These are phyloP conservation scores for Suricata suricatta DNA, from an alignment of 2,113 vertebrate species.

Conservation along the genomic window DNA sequence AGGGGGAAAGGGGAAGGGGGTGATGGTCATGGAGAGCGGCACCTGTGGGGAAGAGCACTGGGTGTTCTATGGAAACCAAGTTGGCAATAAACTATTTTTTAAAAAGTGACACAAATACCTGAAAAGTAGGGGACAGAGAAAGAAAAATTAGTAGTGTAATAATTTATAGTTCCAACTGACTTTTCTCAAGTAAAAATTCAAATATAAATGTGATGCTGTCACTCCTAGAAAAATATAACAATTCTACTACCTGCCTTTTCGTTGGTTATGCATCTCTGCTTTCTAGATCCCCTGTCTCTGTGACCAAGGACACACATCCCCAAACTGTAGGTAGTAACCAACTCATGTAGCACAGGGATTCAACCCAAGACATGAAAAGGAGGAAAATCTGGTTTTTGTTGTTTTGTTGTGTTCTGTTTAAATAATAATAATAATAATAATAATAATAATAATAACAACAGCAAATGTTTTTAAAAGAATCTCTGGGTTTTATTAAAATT, in stretches of 20 bases:
- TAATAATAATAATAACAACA: not conserved
- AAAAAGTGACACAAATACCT: not conserved
- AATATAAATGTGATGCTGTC: not conserved
- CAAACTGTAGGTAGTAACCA: not conserved
- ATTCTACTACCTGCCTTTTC: not conserved
- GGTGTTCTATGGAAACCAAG: too few relatives aligned
- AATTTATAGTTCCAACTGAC: not conserved
- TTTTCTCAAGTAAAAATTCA: conserved; percentile 3
- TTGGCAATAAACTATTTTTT: too few relatives aligned
- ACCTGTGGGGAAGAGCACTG: too few relatives aligned
- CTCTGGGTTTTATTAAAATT: not conserved
- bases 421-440: not conserved
- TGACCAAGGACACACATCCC: not conserved
- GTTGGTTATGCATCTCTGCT: not conserved
- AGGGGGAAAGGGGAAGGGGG: too few relatives aligned
- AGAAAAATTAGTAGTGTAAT: not conserved
- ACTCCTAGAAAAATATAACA: not conserved
- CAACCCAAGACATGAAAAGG: not conserved
- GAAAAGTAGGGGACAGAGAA: not conserved
- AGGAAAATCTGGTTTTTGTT: not conserved
- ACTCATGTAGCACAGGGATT: not conserved
- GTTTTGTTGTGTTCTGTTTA: not conserved
- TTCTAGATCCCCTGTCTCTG: not conserved
- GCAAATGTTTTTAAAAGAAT: not conserved
- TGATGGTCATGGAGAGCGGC: too few relatives aligned